phyloP scores from a whole-genome alignment of 2,797 vertebrate genomes.

The Clarias laeviceps region DNA sequence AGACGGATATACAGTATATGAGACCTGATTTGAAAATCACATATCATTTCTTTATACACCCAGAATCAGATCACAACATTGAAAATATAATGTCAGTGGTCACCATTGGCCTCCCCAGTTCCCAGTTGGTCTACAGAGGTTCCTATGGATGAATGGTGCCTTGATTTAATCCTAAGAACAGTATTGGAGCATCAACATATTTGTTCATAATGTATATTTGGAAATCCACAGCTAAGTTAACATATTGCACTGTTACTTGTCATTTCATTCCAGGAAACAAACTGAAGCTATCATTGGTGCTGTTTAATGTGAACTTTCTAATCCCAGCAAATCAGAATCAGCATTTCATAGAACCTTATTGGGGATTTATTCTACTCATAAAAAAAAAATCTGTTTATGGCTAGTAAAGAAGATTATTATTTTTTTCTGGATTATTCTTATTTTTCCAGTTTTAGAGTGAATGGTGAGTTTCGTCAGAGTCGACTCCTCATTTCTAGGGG shows the following conservation, averaged over 20 bases:
- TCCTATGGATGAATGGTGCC: too few relatives aligned
- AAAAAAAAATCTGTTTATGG: neutral
- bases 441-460: constrained; percentile 13
- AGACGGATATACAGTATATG: neutral
- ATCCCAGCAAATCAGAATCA: constrained; percentile 45
- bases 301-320: neutral
- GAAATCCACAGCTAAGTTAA: neutral
- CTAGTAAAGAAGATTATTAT: constrained; percentile 27
- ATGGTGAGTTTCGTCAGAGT: constrained; percentile 9
- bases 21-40: neutral
- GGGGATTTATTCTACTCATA: neutral
- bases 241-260: constrained; percentile 7
- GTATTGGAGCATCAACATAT: neutral
- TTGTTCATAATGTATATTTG: neutral
- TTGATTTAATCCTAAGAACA: neutral
- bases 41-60: too few relatives aligned
- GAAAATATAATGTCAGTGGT: too few relatives aligned
- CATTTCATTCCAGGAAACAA: neutral
- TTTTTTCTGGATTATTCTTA: constrained; percentile 13
- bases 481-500: constrained; percentile 30
- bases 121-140: too few relatives aligned
- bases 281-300: neutral
- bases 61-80: too few relatives aligned
- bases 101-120: too few relatives aligned
- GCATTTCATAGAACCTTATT: constrained; percentile 39